These are phyloP conservation scores for Chelmon rostratus DNA, from an alignment of 2,797 vertebrate species.

Conservation along the genomic window DNA sequence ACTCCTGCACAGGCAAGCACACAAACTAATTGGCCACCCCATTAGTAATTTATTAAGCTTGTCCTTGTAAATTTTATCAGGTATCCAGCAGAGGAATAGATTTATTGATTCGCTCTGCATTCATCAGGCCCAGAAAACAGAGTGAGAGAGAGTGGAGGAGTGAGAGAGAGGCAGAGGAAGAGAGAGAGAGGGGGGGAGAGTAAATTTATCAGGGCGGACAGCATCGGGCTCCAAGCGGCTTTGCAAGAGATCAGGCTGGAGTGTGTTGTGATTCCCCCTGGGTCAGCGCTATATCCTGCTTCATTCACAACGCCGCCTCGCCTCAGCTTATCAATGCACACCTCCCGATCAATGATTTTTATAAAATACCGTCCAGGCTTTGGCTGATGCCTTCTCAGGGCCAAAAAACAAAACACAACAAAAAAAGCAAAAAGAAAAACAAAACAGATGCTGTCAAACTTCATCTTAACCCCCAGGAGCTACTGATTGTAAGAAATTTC, in stretches of 20 bases:
- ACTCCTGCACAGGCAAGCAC: slow-evolving; percentile 59
- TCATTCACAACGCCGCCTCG: slow-evolving; percentile 76
- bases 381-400: slow-evolving; percentile 57
- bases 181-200: slow-evolving; percentile 60
- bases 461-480: slow-evolving; percentile 63
- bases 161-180: slow-evolving; percentile 47
- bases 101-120: slow-evolving; percentile 85
- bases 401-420: slow-evolving; percentile 17
- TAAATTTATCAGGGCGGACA: slow-evolving; percentile 78
- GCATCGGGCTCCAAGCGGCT: slow-evolving; percentile 73
- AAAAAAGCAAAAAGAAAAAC: slow-evolving; percentile 10
- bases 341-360: slow-evolving; percentile 78
- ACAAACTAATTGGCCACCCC: slow-evolving; percentile 84
- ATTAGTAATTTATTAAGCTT: slow-evolving; percentile 87
- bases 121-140: slow-evolving; percentile 77
- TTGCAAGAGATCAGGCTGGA: slow-evolving; percentile 79
- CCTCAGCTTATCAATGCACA: slow-evolving; percentile 75
- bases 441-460: slow-evolving; percentile 64
- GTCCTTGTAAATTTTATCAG: slow-evolving; percentile 85
- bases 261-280: slow-evolving; percentile 84
- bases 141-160: slow-evolving; percentile 60
- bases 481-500: slow-evolving; percentile 41
- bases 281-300: slow-evolving; percentile 78
- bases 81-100: slow-evolving; percentile 80
- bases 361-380: slow-evolving; percentile 76